A percentile compares a stretch with the other conserved stretches of the same genome.
These are phyloP conservation scores for Hiodon alosoides DNA, from an alignment of 2,113 vertebrate species.

Conservation along the genomic window DNA sequence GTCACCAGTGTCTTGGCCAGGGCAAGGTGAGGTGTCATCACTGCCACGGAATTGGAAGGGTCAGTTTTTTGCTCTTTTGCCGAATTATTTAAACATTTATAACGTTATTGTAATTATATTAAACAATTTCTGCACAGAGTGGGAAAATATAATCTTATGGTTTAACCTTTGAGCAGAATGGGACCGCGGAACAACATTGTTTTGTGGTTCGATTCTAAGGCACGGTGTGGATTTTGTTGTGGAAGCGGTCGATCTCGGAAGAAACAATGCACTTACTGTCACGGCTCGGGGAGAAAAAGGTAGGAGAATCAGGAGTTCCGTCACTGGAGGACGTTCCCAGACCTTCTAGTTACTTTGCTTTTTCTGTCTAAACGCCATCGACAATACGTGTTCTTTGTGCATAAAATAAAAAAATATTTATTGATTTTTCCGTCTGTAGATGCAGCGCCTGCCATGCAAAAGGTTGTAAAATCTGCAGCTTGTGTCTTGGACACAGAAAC, in stretches of 20 bases:
- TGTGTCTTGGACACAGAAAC: conserved; percentile 57
- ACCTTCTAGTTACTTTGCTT: background rate
- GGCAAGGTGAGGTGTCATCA: conserved; percentile 50
- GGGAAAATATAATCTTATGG: no score
- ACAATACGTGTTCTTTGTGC: background rate
- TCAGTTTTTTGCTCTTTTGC: conserved; percentile 36
- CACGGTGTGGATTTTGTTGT: conserved; percentile 52
- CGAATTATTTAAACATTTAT: no score
- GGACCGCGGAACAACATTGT: background rate
- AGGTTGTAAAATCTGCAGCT: conserved; percentile 51
- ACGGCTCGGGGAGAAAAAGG: conserved; percentile 54
- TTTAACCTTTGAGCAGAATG: background rate
- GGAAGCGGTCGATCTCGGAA: conserved; percentile 41
- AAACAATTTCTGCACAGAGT: no score
- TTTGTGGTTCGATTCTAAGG: conserved; percentile 37
- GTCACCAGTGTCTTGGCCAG: conserved; percentile 59
- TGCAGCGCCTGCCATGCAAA: conserved; percentile 59
- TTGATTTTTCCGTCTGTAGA: conserved; percentile 38
- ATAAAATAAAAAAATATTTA: background rate
- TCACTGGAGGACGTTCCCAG: background rate
- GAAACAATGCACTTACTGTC: conserved; percentile 50
- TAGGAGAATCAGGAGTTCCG: conserved; percentile 2
- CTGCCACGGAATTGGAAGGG: conserved; percentile 55
- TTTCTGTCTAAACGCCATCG: no score
- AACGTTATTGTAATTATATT: no score